phyloP scores from a whole-genome alignment of 1,140 invertebrate species.

The Halesus radiatus region DNA sequence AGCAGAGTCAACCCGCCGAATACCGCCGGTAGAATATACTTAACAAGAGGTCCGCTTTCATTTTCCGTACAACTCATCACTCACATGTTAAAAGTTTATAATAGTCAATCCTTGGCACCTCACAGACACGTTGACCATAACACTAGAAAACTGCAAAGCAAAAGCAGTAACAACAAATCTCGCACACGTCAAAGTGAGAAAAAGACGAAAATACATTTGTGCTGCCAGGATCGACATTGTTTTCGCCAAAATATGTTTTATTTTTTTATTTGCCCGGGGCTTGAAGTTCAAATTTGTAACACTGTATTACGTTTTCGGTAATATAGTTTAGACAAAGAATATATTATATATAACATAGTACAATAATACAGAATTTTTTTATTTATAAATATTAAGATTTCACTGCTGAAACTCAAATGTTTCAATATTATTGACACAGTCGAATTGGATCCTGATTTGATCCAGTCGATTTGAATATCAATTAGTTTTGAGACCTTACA shows the following conservation, averaged over 20 bases:
- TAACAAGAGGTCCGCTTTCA: constrained; percentile 70
- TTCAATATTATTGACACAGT: no score
- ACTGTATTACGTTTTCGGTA: no score
- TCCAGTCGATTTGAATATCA: no score
- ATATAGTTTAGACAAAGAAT: no score
- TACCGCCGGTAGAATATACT: constrained; percentile 69
- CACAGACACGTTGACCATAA: constrained; percentile 45
- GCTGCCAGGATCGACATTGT: neutral
- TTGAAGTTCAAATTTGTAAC: neutral
- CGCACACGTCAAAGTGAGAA: constrained; percentile 30
- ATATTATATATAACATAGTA: no score
- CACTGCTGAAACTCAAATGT: no score
- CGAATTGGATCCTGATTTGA: no score
- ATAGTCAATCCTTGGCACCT: constrained; percentile 22
- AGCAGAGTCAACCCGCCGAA: constrained; percentile 68
- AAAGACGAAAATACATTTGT: constrained; percentile 13
- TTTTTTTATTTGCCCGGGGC: neutral
- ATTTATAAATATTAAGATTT: no score
- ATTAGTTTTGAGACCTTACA: no score
- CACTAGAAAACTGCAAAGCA: constrained; percentile 22
- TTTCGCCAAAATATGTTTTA: neutral
- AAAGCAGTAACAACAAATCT: constrained; percentile 27
- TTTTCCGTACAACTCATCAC: constrained; percentile 72
- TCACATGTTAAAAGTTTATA: constrained; percentile 61
- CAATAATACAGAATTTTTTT: no score